phyloP scores from a whole-genome alignment of 1,140 invertebrate genomes.

The Diuraphis noxia region DNA sequence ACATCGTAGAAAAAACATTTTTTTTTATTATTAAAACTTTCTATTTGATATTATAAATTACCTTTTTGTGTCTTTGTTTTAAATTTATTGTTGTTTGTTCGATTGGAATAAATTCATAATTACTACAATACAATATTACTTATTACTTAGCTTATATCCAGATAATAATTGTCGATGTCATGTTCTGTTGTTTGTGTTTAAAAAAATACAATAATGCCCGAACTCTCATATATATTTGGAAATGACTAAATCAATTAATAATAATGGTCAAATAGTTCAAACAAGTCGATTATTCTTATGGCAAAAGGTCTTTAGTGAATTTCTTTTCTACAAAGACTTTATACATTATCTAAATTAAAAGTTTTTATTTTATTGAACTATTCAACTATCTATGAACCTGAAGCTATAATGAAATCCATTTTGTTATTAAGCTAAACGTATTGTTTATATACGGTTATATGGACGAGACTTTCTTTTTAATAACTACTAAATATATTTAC shows the following conservation, averaged over 20 bases:
- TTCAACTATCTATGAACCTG: neutral
- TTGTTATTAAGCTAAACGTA: neutral
- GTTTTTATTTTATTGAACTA: neutral
- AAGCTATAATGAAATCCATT: neutral
- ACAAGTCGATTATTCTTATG: neutral
- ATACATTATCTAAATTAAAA: conserved; percentile 9
- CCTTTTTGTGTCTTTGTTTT: neutral
- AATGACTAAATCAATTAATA: neutral
- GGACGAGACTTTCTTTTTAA: neutral
- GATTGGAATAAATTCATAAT: neutral
- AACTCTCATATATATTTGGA: neutral
- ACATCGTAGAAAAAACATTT: neutral
- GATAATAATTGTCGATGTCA: neutral
- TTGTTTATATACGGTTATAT: neutral
- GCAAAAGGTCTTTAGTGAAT: neutral
- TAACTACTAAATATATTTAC: neutral
- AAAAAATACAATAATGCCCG: neutral
- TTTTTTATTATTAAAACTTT: neutral
- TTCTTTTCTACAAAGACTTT: neutral
- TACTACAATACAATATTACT: neutral
- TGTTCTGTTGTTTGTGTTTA: too few relatives aligned
- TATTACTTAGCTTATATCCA: neutral
- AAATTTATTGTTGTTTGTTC: neutral
- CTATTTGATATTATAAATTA: neutral
- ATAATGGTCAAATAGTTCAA: neutral